These are phyloP conservation scores for Tholera decimalis DNA, from an alignment of 2,888 invertebrate species.

Conservation along the genomic window DNA sequence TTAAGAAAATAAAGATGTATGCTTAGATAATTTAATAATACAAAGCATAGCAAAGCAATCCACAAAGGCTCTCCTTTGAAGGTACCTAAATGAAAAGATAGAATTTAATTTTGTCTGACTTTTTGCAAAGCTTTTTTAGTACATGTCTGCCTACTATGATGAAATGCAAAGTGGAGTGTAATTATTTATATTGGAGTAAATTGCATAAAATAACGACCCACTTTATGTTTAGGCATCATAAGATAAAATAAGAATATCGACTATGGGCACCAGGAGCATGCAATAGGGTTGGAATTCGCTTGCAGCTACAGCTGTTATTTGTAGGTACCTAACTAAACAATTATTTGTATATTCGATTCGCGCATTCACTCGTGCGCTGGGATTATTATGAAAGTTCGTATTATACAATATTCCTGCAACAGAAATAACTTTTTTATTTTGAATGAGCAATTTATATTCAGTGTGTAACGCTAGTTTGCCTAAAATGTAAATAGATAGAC, in stretches of 20 bases:
- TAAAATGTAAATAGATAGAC: conserved; percentile 42
- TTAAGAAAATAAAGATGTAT: neutral
- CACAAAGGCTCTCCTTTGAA: neutral
- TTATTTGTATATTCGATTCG: conserved; percentile 54
- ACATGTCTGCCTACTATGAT: conserved; percentile 33
- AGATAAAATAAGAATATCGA: conserved; percentile 31
- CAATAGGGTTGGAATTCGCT: conserved; percentile 22
- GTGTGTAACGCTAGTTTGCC: conserved; percentile 35
- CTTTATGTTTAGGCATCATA: conserved; percentile 34
- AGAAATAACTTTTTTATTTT: conserved; percentile 35
- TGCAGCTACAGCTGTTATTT: conserved; percentile 14
- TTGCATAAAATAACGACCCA: conserved; percentile 45
- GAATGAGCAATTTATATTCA: conserved; percentile 59
- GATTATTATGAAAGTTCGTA: conserved; percentile 38
- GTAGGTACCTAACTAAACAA: conserved; percentile 13
- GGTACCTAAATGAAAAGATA: neutral
- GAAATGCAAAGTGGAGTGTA: conserved; percentile 42
- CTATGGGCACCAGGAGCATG: neutral
- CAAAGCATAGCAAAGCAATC: neutral
- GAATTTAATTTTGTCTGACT: neutral
- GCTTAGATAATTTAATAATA: neutral
- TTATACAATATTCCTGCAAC: conserved; percentile 48
- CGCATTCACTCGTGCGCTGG: conserved; percentile 32
- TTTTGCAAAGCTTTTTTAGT: conserved; percentile 14
- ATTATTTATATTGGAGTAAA: conserved; percentile 46